Evolutionary conservation across 30 jellyfish, hydroid and myxozoan species (phyloP).

Genomic region (Chironex yamaguchii): DNA sequence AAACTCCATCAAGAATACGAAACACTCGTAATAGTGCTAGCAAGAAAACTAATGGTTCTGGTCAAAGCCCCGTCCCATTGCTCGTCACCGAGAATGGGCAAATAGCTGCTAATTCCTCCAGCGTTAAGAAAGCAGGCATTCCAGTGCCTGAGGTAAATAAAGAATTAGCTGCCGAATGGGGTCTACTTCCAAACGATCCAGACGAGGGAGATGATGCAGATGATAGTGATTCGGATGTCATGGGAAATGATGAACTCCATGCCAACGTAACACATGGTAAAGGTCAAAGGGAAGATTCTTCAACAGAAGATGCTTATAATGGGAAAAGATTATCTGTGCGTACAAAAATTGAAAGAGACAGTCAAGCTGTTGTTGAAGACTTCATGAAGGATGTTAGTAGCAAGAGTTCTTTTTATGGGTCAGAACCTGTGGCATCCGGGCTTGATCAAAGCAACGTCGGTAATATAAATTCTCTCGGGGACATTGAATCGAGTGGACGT

Average conservation of each 20-base stretch:
- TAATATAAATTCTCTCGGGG: background rate
- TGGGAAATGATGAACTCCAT: background rate
- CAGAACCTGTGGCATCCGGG: background rate
- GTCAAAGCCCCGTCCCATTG: too few species aligned
- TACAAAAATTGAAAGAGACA: background rate
- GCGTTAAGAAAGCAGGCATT: background rate
- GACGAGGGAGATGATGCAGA: background rate
- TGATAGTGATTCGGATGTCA: background rate
- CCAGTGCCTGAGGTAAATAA: background rate
- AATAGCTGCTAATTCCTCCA: background rate
- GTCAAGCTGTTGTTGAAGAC: background rate
- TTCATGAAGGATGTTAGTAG: background rate
- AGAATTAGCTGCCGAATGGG: background rate
- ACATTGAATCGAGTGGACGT: background rate
- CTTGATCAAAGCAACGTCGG: background rate
- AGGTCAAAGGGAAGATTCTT: background rate
- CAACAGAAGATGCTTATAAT: background rate
- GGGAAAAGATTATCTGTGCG: too few species aligned
- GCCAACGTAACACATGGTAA: background rate
- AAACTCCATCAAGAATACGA: too few species aligned
- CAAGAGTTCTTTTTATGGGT: background rate
- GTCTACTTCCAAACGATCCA: background rate
- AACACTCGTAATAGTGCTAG: too few species aligned
- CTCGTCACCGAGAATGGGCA: background rate
- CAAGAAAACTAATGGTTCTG: too few species aligned